Percentiles rank a stretch among this genome's conserved stretches.
Conservation (phyloP, 2,113 vertebrate species). For the Vulpes ferrilata region DNA sequence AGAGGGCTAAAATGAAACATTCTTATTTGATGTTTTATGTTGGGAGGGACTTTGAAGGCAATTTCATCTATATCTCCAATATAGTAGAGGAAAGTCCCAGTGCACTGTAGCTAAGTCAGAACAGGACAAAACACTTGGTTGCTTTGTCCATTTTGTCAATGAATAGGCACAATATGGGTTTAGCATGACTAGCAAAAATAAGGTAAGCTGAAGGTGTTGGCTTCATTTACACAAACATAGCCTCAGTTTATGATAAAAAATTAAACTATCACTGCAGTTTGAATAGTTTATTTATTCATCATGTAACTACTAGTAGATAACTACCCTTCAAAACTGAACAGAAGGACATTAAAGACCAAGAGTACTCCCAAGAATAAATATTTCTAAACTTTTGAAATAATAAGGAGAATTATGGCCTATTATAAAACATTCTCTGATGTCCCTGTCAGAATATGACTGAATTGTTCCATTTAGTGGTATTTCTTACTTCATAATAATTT, state of each 20-base stretch:
- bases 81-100: not conserved
- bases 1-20: not conserved
- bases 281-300: not conserved
- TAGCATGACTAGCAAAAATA: not conserved
- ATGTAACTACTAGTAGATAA: not conserved
- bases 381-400: not conserved
- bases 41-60: not conserved
- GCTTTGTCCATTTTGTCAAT: not conserved
- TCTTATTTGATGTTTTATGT: not conserved
- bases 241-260: not conserved
- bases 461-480: not conserved
- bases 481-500: constrained; percentile 40
- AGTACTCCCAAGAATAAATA: not conserved
- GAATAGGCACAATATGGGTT: not conserved
- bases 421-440: not conserved
- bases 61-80: not conserved
- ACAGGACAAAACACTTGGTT: not conserved
- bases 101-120: not conserved
- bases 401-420: not conserved
- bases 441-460: not conserved
- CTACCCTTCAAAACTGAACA: constrained; percentile 16
- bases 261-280: not conserved
- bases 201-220: not conserved
- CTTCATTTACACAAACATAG: not conserved
- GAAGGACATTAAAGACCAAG: not conserved